Evolutionary conservation across 1,140 invertebrate genomes (phyloP).

Genomic region (Pseudomyrmex cubaensis): DNA sequence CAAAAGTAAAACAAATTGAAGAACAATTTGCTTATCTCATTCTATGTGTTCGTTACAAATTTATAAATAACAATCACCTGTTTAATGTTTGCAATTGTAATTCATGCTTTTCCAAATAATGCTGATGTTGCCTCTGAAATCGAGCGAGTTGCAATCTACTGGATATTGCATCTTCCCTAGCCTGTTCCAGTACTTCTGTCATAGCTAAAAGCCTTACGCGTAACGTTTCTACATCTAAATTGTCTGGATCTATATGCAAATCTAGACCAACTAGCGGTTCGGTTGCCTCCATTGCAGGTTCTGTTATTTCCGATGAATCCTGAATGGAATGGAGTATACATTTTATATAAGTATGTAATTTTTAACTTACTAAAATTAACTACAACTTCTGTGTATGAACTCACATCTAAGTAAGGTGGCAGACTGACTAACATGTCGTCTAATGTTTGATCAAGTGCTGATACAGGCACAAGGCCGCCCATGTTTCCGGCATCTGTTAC

Average conservation of each 20-base stretch:
- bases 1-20: background rate
- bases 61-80: constrained; percentile 63
- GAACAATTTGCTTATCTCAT: background rate
- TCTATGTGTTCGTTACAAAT: background rate
- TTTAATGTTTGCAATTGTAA: constrained; percentile 83
- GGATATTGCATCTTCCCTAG: constrained; percentile 80
- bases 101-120: constrained; percentile 83
- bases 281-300: constrained; percentile 81
- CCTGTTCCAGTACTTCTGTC: constrained; percentile 81
- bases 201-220: constrained; percentile 79
- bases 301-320: constrained; percentile 78
- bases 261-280: constrained; percentile 78
- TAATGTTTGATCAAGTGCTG: constrained; percentile 80
- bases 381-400: constrained; percentile 43
- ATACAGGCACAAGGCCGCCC: constrained; percentile 82
- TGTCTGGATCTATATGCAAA: constrained; percentile 73
- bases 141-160: constrained; percentile 81
- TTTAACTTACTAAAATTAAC: background rate
- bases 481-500: constrained; percentile 80
- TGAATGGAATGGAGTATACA: constrained; percentile 48
- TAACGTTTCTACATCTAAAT: constrained; percentile 78
- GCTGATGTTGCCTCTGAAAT: constrained; percentile 83
- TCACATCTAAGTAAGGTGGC: constrained; percentile 81
- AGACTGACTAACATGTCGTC: constrained; percentile 80
- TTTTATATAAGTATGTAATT: background rate